phyloP scores from a whole-genome alignment of 2,797 vertebrate species.

The Coilia nasus region DNA sequence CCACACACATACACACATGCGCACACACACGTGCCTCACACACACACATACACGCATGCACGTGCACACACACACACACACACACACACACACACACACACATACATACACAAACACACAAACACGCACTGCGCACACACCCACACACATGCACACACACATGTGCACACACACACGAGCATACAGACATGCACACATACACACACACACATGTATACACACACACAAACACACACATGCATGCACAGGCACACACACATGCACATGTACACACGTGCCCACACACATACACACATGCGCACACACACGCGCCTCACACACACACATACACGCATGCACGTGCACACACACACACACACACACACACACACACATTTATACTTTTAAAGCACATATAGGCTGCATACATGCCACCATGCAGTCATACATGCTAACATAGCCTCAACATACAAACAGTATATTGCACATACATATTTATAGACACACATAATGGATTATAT shows the following conservation, averaged over 20 bases:
- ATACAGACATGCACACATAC: background rate
- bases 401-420: background rate
- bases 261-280: background rate
- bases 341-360: background rate
- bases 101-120: background rate
- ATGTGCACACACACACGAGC: background rate
- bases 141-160: background rate
- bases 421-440: background rate
- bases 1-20: background rate
- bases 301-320: background rate
- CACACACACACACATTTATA: background rate
- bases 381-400: no score
- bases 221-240: background rate
- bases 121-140: background rate
- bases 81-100: background rate
- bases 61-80: background rate
- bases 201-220: background rate
- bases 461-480: no score
- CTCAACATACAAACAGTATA: no score
- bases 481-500: background rate
- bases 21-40: background rate
- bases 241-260: background rate
- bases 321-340: background rate
- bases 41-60: background rate
- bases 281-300: no score